These are phyloP conservation scores for Thermophis baileyi DNA, from an alignment of 2,113 vertebrate genomes.

Conservation along the genomic window DNA sequence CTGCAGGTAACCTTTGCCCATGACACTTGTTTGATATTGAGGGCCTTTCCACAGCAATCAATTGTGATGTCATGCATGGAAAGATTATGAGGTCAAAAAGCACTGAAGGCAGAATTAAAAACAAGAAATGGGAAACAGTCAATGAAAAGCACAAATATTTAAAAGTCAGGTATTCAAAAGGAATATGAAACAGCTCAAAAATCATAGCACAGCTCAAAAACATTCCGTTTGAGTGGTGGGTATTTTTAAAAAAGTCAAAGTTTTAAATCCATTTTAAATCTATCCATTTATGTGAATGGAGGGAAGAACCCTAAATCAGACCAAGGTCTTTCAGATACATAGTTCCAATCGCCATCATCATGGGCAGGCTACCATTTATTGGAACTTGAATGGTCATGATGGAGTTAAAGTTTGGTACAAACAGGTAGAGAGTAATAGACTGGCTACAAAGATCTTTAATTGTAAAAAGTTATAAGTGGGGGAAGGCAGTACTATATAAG, in stretches of 20 bases:
- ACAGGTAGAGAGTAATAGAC: not conserved
- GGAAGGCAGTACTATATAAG: not conserved
- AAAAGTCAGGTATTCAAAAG: conserved; percentile 27
- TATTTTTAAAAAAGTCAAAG: not conserved
- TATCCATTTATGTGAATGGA: not conserved
- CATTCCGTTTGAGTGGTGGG: not conserved
- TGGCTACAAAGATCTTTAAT: not conserved
- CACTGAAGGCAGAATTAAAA: conserved; percentile 21
- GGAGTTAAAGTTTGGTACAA: not conserved
- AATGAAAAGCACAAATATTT: conserved; percentile 24
- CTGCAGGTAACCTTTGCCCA: conserved; percentile 49
- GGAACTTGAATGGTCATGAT: not conserved
- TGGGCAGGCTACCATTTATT: not conserved
- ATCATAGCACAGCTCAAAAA: not conserved
- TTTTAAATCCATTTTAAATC: not conserved
- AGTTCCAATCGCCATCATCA: not conserved
- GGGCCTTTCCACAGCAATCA: conserved; percentile 46
- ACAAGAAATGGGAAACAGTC: conserved; percentile 40
- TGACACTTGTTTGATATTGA: conserved; percentile 49
- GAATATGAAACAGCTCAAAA: conserved; percentile 9
- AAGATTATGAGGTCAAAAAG: conserved; percentile 56
- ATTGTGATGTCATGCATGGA: conserved; percentile 50
- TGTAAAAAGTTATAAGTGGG: not conserved
- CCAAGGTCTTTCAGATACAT: not conserved
- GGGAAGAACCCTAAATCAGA: not conserved